phyloP scores from a whole-genome alignment of 2,888 invertebrate species.

The Pollenia labialis region DNA sequence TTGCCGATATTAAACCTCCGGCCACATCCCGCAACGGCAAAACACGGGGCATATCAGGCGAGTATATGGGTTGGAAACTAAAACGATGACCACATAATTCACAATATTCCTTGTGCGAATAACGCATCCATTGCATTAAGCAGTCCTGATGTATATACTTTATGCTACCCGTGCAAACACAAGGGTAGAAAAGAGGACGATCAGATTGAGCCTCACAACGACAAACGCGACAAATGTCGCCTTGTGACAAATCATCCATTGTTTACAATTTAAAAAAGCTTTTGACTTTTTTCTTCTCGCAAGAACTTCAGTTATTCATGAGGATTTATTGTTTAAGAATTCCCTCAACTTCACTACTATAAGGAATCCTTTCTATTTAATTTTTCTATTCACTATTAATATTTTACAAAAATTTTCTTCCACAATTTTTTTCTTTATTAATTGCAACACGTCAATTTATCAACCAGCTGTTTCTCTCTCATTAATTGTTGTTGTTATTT shows the following conservation, averaged over 20 bases:
- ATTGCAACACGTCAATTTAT: slow-evolving; percentile 71
- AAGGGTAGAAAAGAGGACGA: slow-evolving; percentile 98
- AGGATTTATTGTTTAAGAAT: slow-evolving; percentile 12
- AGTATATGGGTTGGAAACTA: slow-evolving; percentile 99
- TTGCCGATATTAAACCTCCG: slow-evolving; percentile 94
- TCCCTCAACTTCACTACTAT: slow-evolving; percentile 4
- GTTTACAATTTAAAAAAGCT: slow-evolving; percentile 28
- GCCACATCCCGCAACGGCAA: slow-evolving; percentile 96
- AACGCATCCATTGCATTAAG: slow-evolving; percentile 99
- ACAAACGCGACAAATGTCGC: slow-evolving; percentile 99
- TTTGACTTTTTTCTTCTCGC: slow-evolving; percentile 22
- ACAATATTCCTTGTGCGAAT: slow-evolving; percentile 99
- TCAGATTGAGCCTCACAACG: slow-evolving; percentile 96
- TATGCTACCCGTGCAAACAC: slow-evolving; percentile 99
- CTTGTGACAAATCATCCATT: slow-evolving; percentile 84
- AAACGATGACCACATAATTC: slow-evolving; percentile 99
- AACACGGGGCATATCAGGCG: slow-evolving; percentile 99
- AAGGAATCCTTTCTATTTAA: not conserved
- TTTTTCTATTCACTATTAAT: slow-evolving; percentile 3
- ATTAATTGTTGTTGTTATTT: slow-evolving; percentile 44
- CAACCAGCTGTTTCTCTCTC: slow-evolving; percentile 64
- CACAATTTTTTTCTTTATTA: slow-evolving; percentile 54
- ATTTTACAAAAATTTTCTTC: slow-evolving; percentile 27
- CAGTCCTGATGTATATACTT: slow-evolving; percentile 99
- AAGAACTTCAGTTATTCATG: slow-evolving; percentile 49